Conservation (phyloP, 2,888 invertebrate species). For the Nezara viridula region DNA sequence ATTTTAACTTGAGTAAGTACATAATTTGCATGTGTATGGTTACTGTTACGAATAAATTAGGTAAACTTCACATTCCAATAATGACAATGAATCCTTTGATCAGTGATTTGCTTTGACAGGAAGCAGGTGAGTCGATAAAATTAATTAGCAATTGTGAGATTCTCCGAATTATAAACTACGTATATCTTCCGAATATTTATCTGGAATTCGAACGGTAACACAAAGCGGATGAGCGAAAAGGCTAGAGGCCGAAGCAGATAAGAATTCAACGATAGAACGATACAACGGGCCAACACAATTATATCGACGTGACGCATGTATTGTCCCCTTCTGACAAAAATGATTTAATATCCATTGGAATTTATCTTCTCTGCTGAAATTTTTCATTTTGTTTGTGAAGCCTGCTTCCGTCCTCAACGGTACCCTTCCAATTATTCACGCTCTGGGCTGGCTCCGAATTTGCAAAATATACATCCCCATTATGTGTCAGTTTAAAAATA, state of each 20-base stretch:
- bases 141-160: background rate
- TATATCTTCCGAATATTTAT: background rate
- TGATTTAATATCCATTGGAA: constrained; percentile 13
- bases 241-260: background rate
- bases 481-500: background rate
- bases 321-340: constrained; percentile 30
- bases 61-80: background rate
- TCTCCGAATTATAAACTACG: background rate
- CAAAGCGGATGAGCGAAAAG: background rate
- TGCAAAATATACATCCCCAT: background rate
- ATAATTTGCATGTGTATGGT: too few relatives aligned
- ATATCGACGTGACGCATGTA: background rate
- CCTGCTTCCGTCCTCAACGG: background rate
- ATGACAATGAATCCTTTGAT: background rate
- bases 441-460: background rate
- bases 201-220: background rate
- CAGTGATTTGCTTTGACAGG: background rate
- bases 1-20: too few relatives aligned
- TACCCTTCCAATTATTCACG: background rate
- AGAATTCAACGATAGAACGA: constrained; percentile 12
- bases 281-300: background rate
- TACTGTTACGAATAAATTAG: background rate
- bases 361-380: constrained; percentile 12
- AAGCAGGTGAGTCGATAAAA: background rate
- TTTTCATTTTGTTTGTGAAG: constrained; percentile 18